phyloP scores from a whole-genome alignment of 2,888 invertebrate genomes.

The Papilio protenor region DNA sequence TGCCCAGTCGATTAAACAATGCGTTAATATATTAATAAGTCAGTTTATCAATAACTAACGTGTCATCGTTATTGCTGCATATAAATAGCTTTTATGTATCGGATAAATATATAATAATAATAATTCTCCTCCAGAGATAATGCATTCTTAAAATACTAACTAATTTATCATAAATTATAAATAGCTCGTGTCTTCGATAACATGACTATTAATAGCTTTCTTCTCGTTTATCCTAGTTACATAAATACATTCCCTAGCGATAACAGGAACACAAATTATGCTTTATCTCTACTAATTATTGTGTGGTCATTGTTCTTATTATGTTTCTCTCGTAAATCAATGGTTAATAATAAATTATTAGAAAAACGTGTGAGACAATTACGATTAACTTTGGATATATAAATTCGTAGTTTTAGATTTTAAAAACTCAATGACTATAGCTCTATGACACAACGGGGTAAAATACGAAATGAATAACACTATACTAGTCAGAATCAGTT shows the following conservation, averaged over 20 bases:
- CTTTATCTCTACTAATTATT: slow-evolving; percentile 45
- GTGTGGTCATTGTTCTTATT: background rate
- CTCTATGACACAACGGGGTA: too few species aligned
- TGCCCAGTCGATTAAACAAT: too few species aligned
- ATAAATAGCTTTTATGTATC: too few species aligned
- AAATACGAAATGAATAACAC: too few species aligned
- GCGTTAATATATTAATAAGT: too few species aligned
- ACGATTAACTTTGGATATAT: too few species aligned
- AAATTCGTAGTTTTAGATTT: too few species aligned
- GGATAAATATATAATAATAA: too few species aligned
- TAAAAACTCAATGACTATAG: too few species aligned
- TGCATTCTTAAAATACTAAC: slow-evolving; percentile 30
- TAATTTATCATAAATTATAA: slow-evolving; percentile 34
- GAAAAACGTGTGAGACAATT: background rate
- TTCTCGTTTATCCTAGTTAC: slow-evolving; percentile 34
- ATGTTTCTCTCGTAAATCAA: background rate
- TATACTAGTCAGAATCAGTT: too few species aligned
- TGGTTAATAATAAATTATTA: background rate
- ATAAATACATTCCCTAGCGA: slow-evolving; percentile 45
- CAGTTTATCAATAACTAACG: too few species aligned
- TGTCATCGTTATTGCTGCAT: background rate
- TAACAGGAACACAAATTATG: slow-evolving; percentile 47
- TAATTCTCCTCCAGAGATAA: too few species aligned
- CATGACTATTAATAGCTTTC: slow-evolving; percentile 37
- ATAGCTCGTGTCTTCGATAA: slow-evolving; percentile 40